Evolutionary conservation across 2,113 vertebrate genomes (phyloP).

Genomic region (Osmerus mordax): DNA sequence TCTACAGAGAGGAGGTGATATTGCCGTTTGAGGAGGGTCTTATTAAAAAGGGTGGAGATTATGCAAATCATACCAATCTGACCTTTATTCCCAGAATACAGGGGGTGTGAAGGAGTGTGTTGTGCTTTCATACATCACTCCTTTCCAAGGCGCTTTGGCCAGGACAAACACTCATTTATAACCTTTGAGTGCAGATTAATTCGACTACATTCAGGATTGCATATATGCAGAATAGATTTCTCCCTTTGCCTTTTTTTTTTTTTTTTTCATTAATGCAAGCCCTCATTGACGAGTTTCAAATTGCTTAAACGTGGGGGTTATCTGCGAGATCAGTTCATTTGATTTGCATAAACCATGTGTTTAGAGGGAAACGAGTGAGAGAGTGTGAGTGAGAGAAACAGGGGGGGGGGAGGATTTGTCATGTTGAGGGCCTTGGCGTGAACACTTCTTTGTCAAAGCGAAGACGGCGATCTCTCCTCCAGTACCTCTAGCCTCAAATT

Average conservation of each 20-base stretch:
- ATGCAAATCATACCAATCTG: slow-evolving; percentile 90
- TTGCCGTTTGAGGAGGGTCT: slow-evolving; percentile 62
- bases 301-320: slow-evolving; percentile 70
- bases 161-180: slow-evolving; percentile 86
- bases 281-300: slow-evolving; percentile 63
- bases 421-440: slow-evolving; percentile 58
- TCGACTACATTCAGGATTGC: slow-evolving; percentile 67
- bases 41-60: slow-evolving; percentile 80
- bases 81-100: slow-evolving; percentile 85
- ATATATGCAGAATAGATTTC: slow-evolving; percentile 67
- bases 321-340: slow-evolving; percentile 66
- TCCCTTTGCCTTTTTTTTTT: slow-evolving; percentile 61
- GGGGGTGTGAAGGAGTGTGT: slow-evolving; percentile 70
- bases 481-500: slow-evolving; percentile 65
- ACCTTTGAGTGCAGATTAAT: slow-evolving; percentile 77
- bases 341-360: slow-evolving; percentile 81
- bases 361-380: slow-evolving; percentile 55
- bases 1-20: slow-evolving; percentile 69
- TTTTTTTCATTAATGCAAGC: slow-evolving; percentile 64
- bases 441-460: slow-evolving; percentile 64
- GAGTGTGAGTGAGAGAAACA: too few species aligned
- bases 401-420: slow-evolving; percentile 64
- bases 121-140: slow-evolving; percentile 93
- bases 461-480: slow-evolving; percentile 51
- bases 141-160: slow-evolving; percentile 75